These are phyloP conservation scores for Synodontis membranacea DNA, from an alignment of 2,113 vertebrate genomes.

Conservation along the genomic window DNA sequence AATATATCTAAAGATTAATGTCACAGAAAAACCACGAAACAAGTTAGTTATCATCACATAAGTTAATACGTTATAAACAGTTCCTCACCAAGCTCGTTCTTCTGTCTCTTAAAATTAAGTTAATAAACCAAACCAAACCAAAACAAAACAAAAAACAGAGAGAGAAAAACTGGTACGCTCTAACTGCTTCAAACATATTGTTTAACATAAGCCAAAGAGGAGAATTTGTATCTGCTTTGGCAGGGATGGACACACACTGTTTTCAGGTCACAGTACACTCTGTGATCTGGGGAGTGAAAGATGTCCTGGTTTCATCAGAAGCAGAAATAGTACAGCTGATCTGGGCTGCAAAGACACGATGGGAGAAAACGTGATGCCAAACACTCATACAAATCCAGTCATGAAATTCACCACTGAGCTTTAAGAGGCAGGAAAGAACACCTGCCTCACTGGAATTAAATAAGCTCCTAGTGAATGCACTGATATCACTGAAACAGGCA, in stretches of 20 bases:
- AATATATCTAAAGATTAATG: background rate
- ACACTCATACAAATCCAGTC: background rate
- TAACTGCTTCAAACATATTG: no score
- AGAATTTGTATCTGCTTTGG: constrained; percentile 28
- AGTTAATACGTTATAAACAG: background rate
- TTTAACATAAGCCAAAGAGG: constrained; percentile 21
- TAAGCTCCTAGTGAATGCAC: background rate
- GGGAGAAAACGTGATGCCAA: background rate
- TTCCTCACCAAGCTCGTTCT: background rate
- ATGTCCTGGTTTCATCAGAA: constrained; percentile 46
- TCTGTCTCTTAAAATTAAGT: background rate
- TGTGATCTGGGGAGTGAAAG: constrained; percentile 39
- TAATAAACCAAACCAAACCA: no score
- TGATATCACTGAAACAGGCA: background rate
- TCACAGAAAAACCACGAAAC: background rate
- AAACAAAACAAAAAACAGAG: background rate
- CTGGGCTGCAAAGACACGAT: background rate
- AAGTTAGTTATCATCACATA: background rate
- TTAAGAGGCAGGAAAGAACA: background rate
- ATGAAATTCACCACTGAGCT: background rate
- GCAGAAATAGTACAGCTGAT: constrained; percentile 3
- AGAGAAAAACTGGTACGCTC: no score
- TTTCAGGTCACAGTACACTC: constrained; percentile 44
- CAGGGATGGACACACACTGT: background rate
- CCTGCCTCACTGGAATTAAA: background rate